These are phyloP conservation scores for Archegozetes longisetosus DNA, from an alignment of 1,140 invertebrate species.

Conservation along the genomic window DNA sequence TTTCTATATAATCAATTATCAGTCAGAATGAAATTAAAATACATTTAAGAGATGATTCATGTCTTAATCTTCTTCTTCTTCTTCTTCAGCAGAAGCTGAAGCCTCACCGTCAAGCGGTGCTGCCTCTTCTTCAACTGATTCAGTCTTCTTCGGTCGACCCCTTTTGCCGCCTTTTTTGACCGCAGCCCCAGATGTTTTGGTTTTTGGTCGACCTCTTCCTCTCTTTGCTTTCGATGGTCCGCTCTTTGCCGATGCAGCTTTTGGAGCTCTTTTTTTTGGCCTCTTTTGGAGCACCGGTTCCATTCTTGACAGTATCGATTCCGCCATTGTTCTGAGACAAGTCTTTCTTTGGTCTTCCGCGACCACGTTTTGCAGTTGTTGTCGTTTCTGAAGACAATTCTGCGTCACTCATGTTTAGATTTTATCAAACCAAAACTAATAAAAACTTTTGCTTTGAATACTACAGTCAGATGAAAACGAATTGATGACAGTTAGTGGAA, in stretches of 20 bases:
- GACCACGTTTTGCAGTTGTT: background rate
- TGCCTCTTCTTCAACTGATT: background rate
- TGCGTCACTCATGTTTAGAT: too few species aligned
- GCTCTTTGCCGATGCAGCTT: background rate
- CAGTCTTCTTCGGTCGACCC: background rate
- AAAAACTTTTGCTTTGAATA: too few species aligned
- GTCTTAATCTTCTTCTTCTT: background rate
- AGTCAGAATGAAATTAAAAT: too few species aligned
- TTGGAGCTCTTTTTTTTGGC: background rate
- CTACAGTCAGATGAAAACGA: too few species aligned
- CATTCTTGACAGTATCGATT: background rate
- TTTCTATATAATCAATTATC: too few species aligned
- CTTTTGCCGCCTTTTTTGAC: background rate
- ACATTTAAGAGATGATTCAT: background rate
- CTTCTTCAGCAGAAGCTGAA: background rate
- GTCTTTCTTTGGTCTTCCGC: background rate
- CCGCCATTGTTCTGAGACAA: too few species aligned
- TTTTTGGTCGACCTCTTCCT: background rate
- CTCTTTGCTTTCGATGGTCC: background rate
- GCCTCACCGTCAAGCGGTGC: background rate
- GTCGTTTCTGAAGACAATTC: too few species aligned
- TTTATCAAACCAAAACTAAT: too few species aligned
- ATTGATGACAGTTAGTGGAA: too few species aligned
- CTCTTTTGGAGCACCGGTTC: background rate
- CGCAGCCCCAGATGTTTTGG: background rate